phyloP scores from a whole-genome alignment of 2,797 vertebrate species.

The Hyperoplus lanceolatus region DNA sequence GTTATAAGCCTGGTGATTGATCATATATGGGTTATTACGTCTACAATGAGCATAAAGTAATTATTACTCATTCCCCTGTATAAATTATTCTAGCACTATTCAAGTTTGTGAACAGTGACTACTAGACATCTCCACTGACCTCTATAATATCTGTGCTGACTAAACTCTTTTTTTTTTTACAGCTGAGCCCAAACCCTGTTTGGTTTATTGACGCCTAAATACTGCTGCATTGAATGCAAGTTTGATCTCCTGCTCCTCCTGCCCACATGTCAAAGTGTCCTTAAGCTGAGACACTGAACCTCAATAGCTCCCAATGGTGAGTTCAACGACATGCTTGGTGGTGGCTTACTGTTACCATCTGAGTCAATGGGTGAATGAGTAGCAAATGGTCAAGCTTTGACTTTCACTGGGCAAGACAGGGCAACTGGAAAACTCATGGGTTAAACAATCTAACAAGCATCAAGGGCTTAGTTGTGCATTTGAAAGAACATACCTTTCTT shows the following conservation, averaged over 20 bases:
- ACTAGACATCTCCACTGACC: background rate
- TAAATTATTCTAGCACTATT: background rate
- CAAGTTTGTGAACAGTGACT: background rate
- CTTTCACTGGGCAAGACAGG: background rate
- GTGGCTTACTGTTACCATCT: background rate
- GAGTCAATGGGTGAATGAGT: background rate
- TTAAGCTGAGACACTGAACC: background rate
- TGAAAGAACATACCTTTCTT: background rate
- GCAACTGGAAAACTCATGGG: too few species aligned
- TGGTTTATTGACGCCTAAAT: background rate
- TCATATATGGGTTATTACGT: conserved; percentile 6
- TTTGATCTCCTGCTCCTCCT: background rate
- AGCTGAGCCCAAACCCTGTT: background rate
- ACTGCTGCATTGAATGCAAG: background rate
- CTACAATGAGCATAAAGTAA: conserved; percentile 2
- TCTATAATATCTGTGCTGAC: background rate
- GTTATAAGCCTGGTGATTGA: conserved; percentile 23
- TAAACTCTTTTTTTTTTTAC: background rate
- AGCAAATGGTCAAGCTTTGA: conserved; percentile 4
- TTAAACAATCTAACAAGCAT: background rate
- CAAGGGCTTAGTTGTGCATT: background rate
- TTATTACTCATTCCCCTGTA: background rate
- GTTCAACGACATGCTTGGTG: background rate
- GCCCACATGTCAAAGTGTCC: conserved; percentile 8
- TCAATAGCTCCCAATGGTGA: background rate